Base-by-base conservation (phyloP, 2,888 invertebrate species). In the Notodonta ziczac region DNA sequence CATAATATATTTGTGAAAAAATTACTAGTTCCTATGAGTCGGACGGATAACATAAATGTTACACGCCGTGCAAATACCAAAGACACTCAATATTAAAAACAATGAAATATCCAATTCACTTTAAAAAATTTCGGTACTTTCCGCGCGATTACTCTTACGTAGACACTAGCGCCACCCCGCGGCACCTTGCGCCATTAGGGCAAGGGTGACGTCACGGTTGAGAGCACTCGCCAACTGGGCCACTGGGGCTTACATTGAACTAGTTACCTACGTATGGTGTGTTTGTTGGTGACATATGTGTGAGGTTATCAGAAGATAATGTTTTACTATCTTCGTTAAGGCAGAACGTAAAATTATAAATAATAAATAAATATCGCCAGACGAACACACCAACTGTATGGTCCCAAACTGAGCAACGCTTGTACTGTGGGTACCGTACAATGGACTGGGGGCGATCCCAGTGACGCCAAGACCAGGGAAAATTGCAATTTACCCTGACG, bases 171-270 rank as follows among this genome's bases (percentile, higher is more conserved):
- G 54, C 54, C 39, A 12, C 57, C 66, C 61, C 66, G 71, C 73
- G 64, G 75, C 73, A 75, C 57, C 66, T 60, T 56, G 69, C 66
- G 76, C 86, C 85, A 86, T 84, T 86, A 86, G 85, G 79, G 80
- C 81, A 80, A 83, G 82, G 72, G 78, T 85, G 85, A 84, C 84
- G 85, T 86, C 85, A 84, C 80, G 57, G 65, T 81, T 80, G 82
- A 77, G 78, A 83, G 83, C 76, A 59, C 76, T 80, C 78, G 88
- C 88, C 88, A 89, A 88, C 85, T 88, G 84, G 86, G 87, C 84
- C 87, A 88, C 82, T 84, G 83, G 83, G 76, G 74, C 83, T 66
- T 72, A 60, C 74, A 72, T 74, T 72, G 68, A 74, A 74, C 69
- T 72, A 59, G 70, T 72, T 72, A 72, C 69, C 63, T 76, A 63